Percentiles rank a stretch among this genome's conserved stretches.
These are phyloP conservation scores for Cyclura pinguis DNA, from an alignment of 2,797 vertebrate genomes.

Conservation along the genomic window DNA sequence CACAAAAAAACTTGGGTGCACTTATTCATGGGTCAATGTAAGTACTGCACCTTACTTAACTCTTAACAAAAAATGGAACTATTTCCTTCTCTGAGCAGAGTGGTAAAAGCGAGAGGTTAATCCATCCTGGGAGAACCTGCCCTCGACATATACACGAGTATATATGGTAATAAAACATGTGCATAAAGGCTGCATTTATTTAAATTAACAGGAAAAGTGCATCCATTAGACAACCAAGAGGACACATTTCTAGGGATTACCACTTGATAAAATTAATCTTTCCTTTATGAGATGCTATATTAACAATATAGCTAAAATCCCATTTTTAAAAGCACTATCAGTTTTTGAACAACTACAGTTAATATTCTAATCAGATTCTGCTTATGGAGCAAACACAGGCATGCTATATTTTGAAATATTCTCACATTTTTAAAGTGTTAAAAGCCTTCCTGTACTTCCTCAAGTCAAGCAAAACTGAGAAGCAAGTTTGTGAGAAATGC, in stretches of 20 bases:
- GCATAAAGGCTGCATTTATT: not conserved
- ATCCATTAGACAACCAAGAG: not conserved
- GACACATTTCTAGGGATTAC: not conserved
- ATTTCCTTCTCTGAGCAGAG: no score
- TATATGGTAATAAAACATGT: not conserved
- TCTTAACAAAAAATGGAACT: no score
- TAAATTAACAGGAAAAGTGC: not conserved
- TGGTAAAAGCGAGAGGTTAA: no score
- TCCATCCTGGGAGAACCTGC: no score
- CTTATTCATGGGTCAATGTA: no score
- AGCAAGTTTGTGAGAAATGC: rapidly evolving
- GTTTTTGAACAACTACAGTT: rapidly evolving
- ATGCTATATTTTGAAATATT: not conserved
- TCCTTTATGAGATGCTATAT: not conserved
- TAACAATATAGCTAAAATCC: not conserved
- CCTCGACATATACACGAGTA: no score
- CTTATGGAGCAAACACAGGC: not conserved
- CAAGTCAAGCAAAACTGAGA: not conserved
- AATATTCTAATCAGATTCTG: not conserved
- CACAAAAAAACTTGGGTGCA: no score
- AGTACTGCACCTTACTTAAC: no score
- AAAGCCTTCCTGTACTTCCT: not conserved
- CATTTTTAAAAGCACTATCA: not conserved
- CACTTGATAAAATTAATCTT: not conserved
- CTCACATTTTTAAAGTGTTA: not conserved